phyloP scores from a whole-genome alignment of 2,113 vertebrate species.

The Dasyornis broadbenti region DNA sequence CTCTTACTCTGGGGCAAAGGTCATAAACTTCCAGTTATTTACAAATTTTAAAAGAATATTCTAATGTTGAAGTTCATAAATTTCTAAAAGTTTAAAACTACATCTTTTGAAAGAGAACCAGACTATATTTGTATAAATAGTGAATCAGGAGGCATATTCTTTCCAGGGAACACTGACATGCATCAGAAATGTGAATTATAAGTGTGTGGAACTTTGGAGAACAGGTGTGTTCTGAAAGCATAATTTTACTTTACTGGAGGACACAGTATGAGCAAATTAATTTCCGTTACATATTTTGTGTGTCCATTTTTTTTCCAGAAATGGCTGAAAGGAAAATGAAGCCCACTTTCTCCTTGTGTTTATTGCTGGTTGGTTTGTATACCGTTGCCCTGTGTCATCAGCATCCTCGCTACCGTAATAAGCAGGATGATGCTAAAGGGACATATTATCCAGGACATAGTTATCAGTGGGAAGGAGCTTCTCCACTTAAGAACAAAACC shows the following conservation, averaged over 20 bases:
- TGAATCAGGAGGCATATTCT: neutral
- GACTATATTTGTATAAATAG: neutral
- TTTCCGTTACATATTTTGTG: neutral
- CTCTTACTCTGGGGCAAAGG: neutral
- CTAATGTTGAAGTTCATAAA: neutral
- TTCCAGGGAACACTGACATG: neutral
- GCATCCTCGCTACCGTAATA: neutral
- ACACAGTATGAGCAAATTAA: neutral
- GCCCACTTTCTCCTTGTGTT: neutral
- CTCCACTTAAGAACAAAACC: neutral
- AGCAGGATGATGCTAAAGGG: neutral
- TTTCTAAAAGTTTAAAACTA: neutral
- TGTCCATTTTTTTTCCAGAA: slow-evolving; percentile 31
- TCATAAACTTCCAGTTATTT: neutral
- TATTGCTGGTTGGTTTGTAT: slow-evolving; percentile 23
- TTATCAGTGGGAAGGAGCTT: neutral
- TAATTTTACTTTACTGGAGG: neutral
- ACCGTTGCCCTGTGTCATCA: neutral
- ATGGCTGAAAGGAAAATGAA: slow-evolving; percentile 30
- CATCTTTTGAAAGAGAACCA: neutral
- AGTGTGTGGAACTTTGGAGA: neutral
- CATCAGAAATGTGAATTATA: neutral
- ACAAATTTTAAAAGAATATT: neutral
- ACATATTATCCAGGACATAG: neutral
- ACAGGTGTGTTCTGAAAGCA: neutral